Conservation (phyloP, 2,113 vertebrate genomes). For the Puffinus mauretanicus region DNA sequence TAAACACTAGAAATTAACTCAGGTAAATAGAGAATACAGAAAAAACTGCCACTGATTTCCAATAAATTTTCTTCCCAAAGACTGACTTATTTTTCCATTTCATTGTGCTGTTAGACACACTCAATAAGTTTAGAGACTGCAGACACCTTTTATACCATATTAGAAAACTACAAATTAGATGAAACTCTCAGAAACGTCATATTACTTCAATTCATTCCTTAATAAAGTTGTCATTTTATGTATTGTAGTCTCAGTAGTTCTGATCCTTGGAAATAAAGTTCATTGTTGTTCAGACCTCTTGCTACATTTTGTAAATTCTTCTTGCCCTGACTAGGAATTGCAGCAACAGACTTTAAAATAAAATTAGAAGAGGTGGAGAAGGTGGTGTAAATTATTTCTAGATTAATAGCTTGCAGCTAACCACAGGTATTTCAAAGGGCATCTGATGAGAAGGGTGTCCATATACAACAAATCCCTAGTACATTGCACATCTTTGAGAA, state of each 20-base stretch:
- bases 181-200: neutral
- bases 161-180: neutral
- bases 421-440: neutral
- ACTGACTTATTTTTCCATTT: neutral
- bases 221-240: neutral
- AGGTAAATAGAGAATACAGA: neutral
- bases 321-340: neutral
- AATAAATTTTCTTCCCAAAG: neutral
- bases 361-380: neutral
- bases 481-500: fast-evolving
- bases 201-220: neutral
- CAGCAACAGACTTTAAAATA: neutral
- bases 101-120: neutral
- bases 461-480: neutral
- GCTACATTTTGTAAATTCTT: neutral
- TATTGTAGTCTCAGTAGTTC: neutral
- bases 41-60: neutral
- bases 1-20: neutral
- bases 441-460: neutral
- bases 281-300: neutral
- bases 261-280: neutral
- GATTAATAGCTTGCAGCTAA: neutral
- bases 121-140: neutral
- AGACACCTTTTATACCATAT: neutral
- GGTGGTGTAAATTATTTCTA: neutral